phyloP scores from a whole-genome alignment of 2,113 vertebrate genomes.

The Dipodomys stephensi region DNA sequence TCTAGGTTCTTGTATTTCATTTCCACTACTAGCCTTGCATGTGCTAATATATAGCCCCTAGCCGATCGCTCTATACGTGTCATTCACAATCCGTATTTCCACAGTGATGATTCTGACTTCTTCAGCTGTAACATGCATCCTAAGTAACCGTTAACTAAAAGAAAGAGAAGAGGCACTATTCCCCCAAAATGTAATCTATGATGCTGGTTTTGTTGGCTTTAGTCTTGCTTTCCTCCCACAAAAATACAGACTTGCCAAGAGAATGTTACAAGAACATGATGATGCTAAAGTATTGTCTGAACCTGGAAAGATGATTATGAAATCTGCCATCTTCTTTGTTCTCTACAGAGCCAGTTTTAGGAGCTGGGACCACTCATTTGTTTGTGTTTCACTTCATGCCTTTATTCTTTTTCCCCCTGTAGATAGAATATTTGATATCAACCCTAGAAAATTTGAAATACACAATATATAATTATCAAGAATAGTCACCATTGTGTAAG shows the following conservation, averaged over 20 bases:
- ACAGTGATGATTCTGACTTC: not conserved
- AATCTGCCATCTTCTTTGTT: not conserved
- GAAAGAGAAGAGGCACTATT: not conserved
- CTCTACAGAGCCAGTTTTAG: not conserved
- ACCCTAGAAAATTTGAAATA: not conserved
- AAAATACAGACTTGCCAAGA: not conserved
- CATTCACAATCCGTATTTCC: not conserved
- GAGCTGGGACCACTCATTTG: not conserved
- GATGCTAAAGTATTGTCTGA: not conserved
- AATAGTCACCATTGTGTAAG: not conserved
- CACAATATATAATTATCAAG: not conserved
- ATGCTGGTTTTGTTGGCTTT: not conserved
- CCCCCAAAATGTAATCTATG: not conserved
- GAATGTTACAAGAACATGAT: no score
- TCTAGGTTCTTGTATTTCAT: not conserved
- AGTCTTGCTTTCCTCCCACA: not conserved
- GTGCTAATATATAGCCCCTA: not conserved
- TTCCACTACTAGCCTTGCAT: not conserved
- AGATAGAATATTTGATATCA: not conserved
- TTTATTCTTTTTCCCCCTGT: not conserved
- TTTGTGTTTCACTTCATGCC: not conserved
- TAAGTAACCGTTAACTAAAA: no score
- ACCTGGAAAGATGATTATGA: not conserved
- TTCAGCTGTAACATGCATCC: not conserved
- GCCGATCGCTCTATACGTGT: not conserved